Evolutionary conservation across 2,113 vertebrate species (phyloP), one percentile per base, ranked within the genome.

Genomic region (Chelonoidis abingdonii): DNA sequence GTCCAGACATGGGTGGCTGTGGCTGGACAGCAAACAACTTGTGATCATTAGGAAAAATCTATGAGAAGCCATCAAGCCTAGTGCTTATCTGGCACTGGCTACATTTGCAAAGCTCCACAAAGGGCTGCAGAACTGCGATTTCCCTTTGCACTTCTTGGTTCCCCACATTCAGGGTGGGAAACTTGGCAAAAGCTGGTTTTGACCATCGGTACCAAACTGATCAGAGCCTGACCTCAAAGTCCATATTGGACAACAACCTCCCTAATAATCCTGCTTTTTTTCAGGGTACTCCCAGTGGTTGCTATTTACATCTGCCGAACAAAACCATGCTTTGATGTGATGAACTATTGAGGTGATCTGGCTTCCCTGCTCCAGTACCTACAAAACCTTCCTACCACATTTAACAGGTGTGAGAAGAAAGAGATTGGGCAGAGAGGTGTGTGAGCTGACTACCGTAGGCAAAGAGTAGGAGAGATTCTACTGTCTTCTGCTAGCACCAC

Each of bases 301-400:
- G 13, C 54, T 79, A 13, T 9, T 75, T 80, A n/a, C 78, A 83
- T 3, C 31, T 80, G 5, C 25, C 2, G 10, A 88, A 56, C 47
- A 81, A 54, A 47, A 31, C 29, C 3, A 1, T 12, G 56, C 95
- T 97, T 94, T 97, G 94, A 97, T 94, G 89, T 95, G 85, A 80
- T 47, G 25, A 65, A 78, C 53, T 89, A 76, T 2, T 59, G 87
- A 94, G 93, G 87, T 84, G 80, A 57, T 94, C 91, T 80, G 92
- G 79, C 57, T 80, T 82, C 80, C 84, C 78, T 87, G 16, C 93
- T 92, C 84, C 84, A 72, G 14, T 44, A 80, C 49, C 27, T 85
- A 13, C 50, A 95, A 94, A 97, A 87, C 41, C 49, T 87, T 29
- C 87, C 17, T 4, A 8, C 31, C 19, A 59, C 86, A 75, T 22